Conservation (phyloP, 2,113 vertebrate genomes). For the Scortum barcoo region DNA sequence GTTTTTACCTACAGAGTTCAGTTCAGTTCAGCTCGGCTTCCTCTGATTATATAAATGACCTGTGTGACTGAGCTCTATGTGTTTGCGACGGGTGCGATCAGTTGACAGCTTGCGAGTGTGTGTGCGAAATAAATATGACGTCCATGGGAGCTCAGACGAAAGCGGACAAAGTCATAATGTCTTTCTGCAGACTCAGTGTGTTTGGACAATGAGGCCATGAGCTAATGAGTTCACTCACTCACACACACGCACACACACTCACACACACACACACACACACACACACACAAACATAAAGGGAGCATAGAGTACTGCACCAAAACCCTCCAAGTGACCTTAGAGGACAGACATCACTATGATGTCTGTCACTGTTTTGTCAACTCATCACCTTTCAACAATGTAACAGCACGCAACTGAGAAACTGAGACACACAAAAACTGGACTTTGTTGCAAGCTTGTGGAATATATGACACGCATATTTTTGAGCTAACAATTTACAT, state of each 20-base stretch:
- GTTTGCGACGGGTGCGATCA: slow-evolving; percentile 2
- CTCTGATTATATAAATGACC: slow-evolving; percentile 43
- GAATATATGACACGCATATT: neutral
- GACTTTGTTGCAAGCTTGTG: slow-evolving; percentile 2
- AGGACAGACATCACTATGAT: slow-evolving; percentile 62
- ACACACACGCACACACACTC: neutral
- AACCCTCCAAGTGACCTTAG: slow-evolving; percentile 48
- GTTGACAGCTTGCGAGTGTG: slow-evolving; percentile 30
- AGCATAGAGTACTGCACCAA: slow-evolving; percentile 50
- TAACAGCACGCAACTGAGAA: slow-evolving; percentile 24
- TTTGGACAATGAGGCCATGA: slow-evolving; percentile 60
- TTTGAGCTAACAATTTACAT: neutral
- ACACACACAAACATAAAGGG: neutral
- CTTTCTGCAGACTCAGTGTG: slow-evolving; percentile 66
- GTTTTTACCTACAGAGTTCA: neutral
- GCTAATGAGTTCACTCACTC: slow-evolving; percentile 53
- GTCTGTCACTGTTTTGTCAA: slow-evolving; percentile 60
- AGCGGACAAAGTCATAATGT: slow-evolving; percentile 53
- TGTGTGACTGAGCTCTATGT: slow-evolving; percentile 5
- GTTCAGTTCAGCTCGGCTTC: neutral
- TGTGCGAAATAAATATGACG: slow-evolving; percentile 35
- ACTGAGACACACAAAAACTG: neutral
- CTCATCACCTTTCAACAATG: slow-evolving; percentile 58
- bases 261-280: slow-evolving; percentile 15
- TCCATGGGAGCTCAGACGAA: slow-evolving; percentile 31